Evolutionary conservation across 2,113 vertebrate genomes (phyloP).

Genomic region (Apus apus): DNA sequence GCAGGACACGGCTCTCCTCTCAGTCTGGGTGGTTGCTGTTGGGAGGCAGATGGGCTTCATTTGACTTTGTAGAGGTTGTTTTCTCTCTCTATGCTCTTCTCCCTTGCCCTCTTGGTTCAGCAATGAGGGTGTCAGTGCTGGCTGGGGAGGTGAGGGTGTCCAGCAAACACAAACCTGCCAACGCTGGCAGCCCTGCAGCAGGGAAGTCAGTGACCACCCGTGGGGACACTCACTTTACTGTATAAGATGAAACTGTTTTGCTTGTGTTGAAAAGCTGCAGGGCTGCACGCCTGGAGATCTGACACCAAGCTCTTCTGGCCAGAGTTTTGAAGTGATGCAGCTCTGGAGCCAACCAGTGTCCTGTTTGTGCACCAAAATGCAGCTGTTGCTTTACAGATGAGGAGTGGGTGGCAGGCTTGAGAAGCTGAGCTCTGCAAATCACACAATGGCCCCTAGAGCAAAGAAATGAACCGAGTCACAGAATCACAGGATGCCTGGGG

Average conservation of each 20-base stretch:
- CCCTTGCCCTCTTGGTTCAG: not conserved
- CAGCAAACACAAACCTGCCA: not conserved
- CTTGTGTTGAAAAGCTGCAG: not conserved
- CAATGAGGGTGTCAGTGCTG: not conserved
- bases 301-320: not conserved
- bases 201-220: not conserved
- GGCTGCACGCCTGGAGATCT: not conserved
- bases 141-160: not conserved
- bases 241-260: not conserved
- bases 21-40: not conserved
- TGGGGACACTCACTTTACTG: too few relatives aligned
- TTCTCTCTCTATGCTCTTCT: not conserved
- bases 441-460: not conserved
- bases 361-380: accelerated
- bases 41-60: not conserved
- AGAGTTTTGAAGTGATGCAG: not conserved
- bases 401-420: not conserved
- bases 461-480: not conserved
- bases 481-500: too few relatives aligned
- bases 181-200: not conserved
- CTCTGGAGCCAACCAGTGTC: not conserved
- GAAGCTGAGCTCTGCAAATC: not conserved
- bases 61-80: too few relatives aligned
- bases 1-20: not conserved
- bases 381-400: not conserved